phyloP scores from a whole-genome alignment of 1,140 invertebrate genomes.

The Leguminivora glycinivorella region DNA sequence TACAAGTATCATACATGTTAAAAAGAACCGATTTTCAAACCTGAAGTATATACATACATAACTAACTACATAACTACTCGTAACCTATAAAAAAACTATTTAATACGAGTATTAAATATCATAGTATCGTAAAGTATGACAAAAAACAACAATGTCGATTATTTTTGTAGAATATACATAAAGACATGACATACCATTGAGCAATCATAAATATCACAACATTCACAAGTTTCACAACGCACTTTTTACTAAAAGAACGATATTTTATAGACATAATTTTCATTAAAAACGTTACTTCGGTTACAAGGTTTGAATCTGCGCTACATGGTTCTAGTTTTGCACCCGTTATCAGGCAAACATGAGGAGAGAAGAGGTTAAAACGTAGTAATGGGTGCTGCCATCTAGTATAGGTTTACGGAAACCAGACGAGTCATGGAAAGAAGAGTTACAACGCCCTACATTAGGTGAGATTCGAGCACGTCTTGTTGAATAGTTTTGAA shows the following conservation, averaged over 20 bases:
- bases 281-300: not conserved
- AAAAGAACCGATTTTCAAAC: too few relatives aligned
- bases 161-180: too few relatives aligned
- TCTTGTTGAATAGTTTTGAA: not conserved
- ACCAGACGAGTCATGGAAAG: not conserved
- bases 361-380: not conserved
- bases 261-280: not conserved
- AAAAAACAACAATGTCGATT: too few relatives aligned
- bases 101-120: too few relatives aligned
- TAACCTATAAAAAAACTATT: too few relatives aligned
- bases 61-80: too few relatives aligned
- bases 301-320: slow-evolving; percentile 14
- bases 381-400: not conserved
- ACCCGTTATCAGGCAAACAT: not conserved
- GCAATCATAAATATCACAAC: not conserved
- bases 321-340: slow-evolving; percentile 28
- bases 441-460: not conserved
- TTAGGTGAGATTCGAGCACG: not conserved
- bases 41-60: too few relatives aligned
- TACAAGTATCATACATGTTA: too few relatives aligned
- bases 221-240: too few relatives aligned
- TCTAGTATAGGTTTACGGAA: not conserved
- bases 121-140: too few relatives aligned
- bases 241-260: not conserved
- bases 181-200: too few relatives aligned